Conservation (phyloP, 2,797 vertebrate genomes). For the Triplophysa yarkandensis region DNA sequence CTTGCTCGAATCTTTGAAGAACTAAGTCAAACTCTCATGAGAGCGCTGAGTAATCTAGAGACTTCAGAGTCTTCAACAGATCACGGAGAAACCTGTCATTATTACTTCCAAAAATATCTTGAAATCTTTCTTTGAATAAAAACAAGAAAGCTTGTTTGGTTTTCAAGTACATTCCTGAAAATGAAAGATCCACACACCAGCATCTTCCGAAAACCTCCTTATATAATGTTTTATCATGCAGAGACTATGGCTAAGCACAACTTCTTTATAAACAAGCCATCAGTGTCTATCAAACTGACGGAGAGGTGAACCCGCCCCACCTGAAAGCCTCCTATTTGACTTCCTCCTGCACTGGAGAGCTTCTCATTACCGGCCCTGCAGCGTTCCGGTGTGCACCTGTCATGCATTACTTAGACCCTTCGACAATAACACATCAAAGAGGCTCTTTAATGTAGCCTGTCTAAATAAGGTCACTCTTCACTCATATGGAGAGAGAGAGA, state of each 20-base stretch:
- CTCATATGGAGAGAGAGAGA: conserved; percentile 70
- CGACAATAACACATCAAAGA: conserved; percentile 71
- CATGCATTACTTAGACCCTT: conserved; percentile 66
- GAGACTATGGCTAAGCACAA: too few species aligned
- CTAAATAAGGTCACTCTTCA: conserved; percentile 70
- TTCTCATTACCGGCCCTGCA: conserved; percentile 65
- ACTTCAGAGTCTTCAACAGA: not conserved
- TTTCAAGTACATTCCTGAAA: not conserved
- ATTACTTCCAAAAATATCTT: conserved; percentile 38
- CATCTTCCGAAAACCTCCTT: not conserved
- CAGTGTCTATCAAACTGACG: conserved; percentile 40
- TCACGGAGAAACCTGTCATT: conserved; percentile 33
- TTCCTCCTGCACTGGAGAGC: conserved; percentile 48
- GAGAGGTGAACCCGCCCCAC: not conserved
- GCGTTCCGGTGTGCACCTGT: conserved; percentile 67
- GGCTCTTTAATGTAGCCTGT: conserved; percentile 68
- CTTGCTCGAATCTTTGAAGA: conserved; percentile 11
- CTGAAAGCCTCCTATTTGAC: conserved; percentile 47
- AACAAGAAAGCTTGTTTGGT: not conserved
- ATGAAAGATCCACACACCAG: not conserved
- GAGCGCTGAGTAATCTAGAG: conserved; percentile 6
- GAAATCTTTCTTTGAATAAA: not conserved
- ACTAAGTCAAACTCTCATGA: conserved; percentile 8
- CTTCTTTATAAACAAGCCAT: not conserved
- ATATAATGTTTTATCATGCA: not conserved